phyloP scores from a whole-genome alignment of 2,113 vertebrate species.

The Tyto alba region DNA sequence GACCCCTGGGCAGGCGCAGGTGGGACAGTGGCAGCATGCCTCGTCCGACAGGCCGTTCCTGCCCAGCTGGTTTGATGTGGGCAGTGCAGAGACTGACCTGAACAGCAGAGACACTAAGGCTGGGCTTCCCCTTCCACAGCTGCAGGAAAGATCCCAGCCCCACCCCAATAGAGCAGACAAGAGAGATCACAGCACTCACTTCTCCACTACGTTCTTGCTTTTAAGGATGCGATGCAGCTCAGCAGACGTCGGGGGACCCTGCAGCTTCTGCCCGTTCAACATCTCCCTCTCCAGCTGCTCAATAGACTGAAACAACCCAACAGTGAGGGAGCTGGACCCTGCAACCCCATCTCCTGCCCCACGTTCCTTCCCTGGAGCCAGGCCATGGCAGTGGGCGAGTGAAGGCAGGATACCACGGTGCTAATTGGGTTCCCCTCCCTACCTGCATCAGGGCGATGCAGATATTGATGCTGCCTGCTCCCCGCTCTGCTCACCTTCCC shows the following conservation, averaged over 20 bases:
- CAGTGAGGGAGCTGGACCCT: neutral
- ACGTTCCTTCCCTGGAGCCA: neutral
- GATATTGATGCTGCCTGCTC: rapidly evolving
- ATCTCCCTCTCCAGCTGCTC: slow-evolving; percentile 94
- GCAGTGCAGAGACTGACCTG: neutral
- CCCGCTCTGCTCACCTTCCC: slow-evolving; percentile 80
- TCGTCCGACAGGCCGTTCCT: neutral
- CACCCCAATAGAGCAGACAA: neutral
- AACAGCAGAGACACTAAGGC: neutral
- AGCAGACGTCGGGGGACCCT: slow-evolving; percentile 90
- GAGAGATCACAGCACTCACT: slow-evolving; percentile 75
- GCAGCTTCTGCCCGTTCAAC: slow-evolving; percentile 96
- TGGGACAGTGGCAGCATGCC: neutral
- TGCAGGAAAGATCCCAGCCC: neutral
- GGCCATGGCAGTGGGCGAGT: rapidly evolving
- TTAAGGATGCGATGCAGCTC: slow-evolving; percentile 88
- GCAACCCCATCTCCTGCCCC: neutral
- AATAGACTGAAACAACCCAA: slow-evolving; percentile 77
- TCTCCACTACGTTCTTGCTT: slow-evolving; percentile 83
- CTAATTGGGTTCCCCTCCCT: neutral
- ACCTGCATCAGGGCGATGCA: neutral
- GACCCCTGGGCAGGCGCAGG: neutral
- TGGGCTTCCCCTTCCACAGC: neutral
- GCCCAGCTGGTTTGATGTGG: neutral
- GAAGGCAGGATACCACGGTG: neutral